These are phyloP conservation scores for Trididemnum nubilum DNA, from an alignment of 23 tunicate genomes.

Conservation along the genomic window DNA sequence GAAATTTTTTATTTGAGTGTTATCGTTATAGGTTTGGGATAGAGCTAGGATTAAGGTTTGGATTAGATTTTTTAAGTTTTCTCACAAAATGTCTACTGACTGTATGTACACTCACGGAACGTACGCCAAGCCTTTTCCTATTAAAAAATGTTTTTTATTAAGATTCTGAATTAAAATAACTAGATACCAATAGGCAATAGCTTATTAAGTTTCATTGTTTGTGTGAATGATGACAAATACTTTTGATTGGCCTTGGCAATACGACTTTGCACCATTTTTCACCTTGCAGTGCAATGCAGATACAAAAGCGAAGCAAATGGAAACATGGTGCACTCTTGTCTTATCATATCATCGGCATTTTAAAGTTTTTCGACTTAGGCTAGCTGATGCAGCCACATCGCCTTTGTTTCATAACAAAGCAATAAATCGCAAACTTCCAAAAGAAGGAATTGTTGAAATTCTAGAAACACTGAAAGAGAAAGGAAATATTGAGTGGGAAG, in stretches of 20 bases:
- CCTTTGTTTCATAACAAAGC: conserved; percentile 77
- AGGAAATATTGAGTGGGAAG: conserved; percentile 85
- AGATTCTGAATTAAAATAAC: too few species aligned
- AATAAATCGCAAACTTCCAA: conserved; percentile 54
- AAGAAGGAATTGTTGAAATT: conserved; percentile 59
- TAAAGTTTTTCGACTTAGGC: conserved; percentile 42
- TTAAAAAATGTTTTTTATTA: too few species aligned
- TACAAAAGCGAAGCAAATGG: conserved; percentile 85
- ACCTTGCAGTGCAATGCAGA: conserved; percentile 83
- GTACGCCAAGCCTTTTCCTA: too few species aligned
- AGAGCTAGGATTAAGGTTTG: too few species aligned
- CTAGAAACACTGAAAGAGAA: conserved; percentile 49
- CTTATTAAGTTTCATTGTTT: too few species aligned
- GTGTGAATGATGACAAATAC: background rate
- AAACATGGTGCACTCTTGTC: conserved; percentile 78
- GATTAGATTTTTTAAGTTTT: too few species aligned
- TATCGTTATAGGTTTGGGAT: too few species aligned
- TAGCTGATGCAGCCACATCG: conserved; percentile 54
- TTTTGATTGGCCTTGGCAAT: conserved; percentile 96
- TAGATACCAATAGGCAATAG: too few species aligned
- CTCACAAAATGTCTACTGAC: too few species aligned
- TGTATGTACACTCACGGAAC: too few species aligned
- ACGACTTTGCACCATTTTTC: conserved; percentile 93
- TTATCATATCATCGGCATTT: conserved; percentile 61
- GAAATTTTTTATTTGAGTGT: too few species aligned